These are phyloP conservation scores for Pasiphila rectangulata DNA, from an alignment of 2,888 invertebrate genomes.

Conservation along the genomic window DNA sequence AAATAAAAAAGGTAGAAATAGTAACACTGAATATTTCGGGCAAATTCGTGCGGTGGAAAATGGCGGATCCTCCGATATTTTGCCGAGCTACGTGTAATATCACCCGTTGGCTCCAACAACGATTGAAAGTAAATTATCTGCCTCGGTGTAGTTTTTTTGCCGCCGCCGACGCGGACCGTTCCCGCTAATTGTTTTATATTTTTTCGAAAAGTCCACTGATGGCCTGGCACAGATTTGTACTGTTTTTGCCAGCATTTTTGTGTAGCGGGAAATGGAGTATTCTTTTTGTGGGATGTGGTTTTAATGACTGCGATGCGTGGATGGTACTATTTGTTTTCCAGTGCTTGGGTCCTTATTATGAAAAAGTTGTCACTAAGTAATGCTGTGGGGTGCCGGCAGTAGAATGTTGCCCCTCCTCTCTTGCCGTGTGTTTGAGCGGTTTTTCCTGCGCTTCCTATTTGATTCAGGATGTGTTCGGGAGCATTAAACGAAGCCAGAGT, in stretches of 20 bases:
- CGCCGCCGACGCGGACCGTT: constrained; percentile 30
- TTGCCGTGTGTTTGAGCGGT: no score
- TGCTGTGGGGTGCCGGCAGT: no score
- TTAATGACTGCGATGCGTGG: constrained; percentile 12
- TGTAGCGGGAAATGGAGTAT: constrained; percentile 15
- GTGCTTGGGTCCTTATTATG: no score
- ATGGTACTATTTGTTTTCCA: no score
- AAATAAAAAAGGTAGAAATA: no score
- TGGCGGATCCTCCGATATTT: constrained; percentile 23
- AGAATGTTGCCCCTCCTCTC: no score
- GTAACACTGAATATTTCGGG: not conserved
- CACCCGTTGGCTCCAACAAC: constrained; percentile 42
- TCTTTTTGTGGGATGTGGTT: constrained; percentile 13
- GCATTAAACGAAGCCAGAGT: no score
- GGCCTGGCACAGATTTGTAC: constrained; percentile 44
- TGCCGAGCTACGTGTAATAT: constrained; percentile 47
- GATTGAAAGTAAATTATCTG: constrained; percentile 67
- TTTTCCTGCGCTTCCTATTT: no score
- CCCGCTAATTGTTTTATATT: constrained; percentile 32
- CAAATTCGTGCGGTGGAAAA: constrained; percentile 6
- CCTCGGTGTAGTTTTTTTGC: constrained; percentile 46
- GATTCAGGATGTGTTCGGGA: no score
- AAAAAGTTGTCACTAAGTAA: no score
- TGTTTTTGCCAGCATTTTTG: constrained; percentile 44
- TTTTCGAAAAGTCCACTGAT: constrained; percentile 35